phyloP scores from a whole-genome alignment of 2,797 vertebrate species.

The Thaleichthys pacificus region DNA sequence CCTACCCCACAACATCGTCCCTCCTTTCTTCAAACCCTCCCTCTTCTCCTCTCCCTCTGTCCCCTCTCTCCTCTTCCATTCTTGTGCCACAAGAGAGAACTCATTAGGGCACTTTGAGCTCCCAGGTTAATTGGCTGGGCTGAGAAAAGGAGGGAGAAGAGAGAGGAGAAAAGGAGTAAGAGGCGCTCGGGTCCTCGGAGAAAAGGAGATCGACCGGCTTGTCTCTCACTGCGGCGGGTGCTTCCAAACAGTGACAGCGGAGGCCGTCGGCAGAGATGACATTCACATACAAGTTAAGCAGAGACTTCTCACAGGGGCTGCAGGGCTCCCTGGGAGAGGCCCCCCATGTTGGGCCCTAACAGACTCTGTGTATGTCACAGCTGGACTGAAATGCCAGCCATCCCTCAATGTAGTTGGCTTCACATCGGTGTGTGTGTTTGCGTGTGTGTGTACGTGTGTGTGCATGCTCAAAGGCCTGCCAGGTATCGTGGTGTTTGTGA shows the following conservation, averaged over 20 bases:
- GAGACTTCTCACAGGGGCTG: constrained; percentile 45
- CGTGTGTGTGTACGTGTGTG: constrained; percentile 4
- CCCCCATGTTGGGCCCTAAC: no score
- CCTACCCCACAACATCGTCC: constrained; percentile 39
- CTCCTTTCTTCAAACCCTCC: constrained; percentile 54
- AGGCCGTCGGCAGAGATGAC: no score
- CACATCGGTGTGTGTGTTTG: background rate
- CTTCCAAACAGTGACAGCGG: constrained; percentile 73
- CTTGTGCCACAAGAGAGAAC: constrained; percentile 90
- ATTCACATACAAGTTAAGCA: constrained; percentile 24
- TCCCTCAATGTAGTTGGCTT: background rate
- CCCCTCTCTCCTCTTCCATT: constrained; percentile 45
- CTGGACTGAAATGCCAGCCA: background rate
- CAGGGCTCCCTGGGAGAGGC: no score
- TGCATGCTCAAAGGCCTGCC: constrained; percentile 30
- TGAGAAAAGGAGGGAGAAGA: constrained; percentile 62
- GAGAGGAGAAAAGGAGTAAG: constrained; percentile 71
- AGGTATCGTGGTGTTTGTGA: constrained; percentile 30
- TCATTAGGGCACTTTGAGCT: constrained; percentile 81
- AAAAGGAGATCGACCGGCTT: constrained; percentile 73
- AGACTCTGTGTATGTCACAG: no score
- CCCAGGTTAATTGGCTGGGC: constrained; percentile 87
- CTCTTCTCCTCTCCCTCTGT: constrained; percentile 19
- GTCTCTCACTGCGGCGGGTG: constrained; percentile 73
- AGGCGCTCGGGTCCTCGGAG: constrained; percentile 69